Conservation (phyloP, 1,140 invertebrate species). For the Drosophila bocqueti region DNA sequence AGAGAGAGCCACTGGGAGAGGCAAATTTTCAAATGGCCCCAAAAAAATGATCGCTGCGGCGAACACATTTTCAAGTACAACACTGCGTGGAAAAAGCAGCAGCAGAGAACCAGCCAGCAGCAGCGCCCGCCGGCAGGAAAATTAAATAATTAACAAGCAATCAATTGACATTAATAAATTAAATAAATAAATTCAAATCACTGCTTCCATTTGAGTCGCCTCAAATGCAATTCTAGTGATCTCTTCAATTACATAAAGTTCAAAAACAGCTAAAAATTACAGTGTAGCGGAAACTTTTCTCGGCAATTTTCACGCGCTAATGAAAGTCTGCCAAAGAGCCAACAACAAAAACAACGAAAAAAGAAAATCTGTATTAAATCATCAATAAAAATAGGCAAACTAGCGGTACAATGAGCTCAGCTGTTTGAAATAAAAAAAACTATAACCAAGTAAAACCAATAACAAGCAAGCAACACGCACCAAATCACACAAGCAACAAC, state of each 20-base stretch:
- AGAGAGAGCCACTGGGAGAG: constrained; percentile 23
- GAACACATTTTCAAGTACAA: constrained; percentile 76
- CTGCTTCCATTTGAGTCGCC: constrained; percentile 70
- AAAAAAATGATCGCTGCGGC: constrained; percentile 54
- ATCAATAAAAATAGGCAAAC: constrained; percentile 76
- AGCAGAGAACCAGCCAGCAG: constrained; percentile 48
- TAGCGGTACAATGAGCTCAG: constrained; percentile 71
- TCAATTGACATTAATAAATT: constrained; percentile 44
- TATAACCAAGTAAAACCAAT: constrained; percentile 5
- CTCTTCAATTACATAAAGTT: constrained; percentile 66
- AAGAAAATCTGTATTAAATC: constrained; percentile 68
- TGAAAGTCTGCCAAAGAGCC: constrained; percentile 57
- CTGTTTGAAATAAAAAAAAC: constrained; percentile 51
- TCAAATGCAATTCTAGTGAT: constrained; percentile 76
- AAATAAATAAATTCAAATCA: constrained; percentile 43
- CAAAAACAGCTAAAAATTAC: constrained; percentile 29
- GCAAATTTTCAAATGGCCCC: constrained; percentile 48
- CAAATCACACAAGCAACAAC: constrained; percentile 54
- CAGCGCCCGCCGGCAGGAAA: constrained; percentile 59
- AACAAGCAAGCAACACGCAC: constrained; percentile 58
- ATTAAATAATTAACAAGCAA: constrained; percentile 50
- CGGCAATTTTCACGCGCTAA: constrained; percentile 59
- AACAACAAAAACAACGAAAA: constrained; percentile 4
- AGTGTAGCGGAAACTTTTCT: constrained; percentile 43
- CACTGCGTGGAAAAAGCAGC: constrained; percentile 57